Evolutionary conservation across 2,888 invertebrate genomes (phyloP).

Genomic region (Nomada ruficornis): DNA sequence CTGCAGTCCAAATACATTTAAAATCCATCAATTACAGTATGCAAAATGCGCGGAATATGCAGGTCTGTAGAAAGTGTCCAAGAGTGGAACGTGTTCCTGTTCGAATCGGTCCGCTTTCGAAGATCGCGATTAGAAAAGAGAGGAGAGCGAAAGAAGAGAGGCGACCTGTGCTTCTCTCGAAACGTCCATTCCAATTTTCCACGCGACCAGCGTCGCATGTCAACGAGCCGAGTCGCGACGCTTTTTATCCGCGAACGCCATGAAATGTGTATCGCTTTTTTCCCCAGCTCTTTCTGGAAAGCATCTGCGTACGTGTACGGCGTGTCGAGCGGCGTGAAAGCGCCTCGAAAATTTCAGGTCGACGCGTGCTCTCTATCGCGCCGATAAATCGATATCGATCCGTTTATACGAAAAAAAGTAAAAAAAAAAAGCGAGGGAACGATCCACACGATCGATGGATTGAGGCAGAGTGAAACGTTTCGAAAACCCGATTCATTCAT

Average conservation of each 20-base stretch:
- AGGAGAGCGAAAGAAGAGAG: background rate
- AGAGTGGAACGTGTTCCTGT: slow-evolving; percentile 32
- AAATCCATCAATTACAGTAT: background rate
- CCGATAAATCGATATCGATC: slow-evolving; percentile 43
- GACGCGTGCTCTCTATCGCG: slow-evolving; percentile 26
- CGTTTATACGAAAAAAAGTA: slow-evolving; percentile 15
- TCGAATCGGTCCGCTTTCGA: slow-evolving; percentile 46
- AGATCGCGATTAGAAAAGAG: slow-evolving; percentile 48
- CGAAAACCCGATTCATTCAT: background rate
- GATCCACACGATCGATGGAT: background rate
- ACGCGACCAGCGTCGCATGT: slow-evolving; percentile 50
- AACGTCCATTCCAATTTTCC: slow-evolving; percentile 61
- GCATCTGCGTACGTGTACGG: slow-evolving; percentile 63
- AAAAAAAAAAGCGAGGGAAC: too few species aligned
- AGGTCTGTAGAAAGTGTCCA: slow-evolving; percentile 38
- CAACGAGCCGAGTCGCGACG: slow-evolving; percentile 48
- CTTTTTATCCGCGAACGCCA: slow-evolving; percentile 31
- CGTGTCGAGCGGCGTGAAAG: slow-evolving; percentile 62
- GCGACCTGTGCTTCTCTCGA: slow-evolving; percentile 2
- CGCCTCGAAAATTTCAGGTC: slow-evolving; percentile 59
- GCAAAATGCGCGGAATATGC: slow-evolving; percentile 7
- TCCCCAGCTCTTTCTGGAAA: slow-evolving; percentile 61
- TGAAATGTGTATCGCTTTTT: slow-evolving; percentile 28
- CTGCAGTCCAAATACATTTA: too few species aligned
- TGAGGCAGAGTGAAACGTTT: background rate